Conservation (phyloP, 2,888 invertebrate species). For the Heterodera filipjevi region DNA sequence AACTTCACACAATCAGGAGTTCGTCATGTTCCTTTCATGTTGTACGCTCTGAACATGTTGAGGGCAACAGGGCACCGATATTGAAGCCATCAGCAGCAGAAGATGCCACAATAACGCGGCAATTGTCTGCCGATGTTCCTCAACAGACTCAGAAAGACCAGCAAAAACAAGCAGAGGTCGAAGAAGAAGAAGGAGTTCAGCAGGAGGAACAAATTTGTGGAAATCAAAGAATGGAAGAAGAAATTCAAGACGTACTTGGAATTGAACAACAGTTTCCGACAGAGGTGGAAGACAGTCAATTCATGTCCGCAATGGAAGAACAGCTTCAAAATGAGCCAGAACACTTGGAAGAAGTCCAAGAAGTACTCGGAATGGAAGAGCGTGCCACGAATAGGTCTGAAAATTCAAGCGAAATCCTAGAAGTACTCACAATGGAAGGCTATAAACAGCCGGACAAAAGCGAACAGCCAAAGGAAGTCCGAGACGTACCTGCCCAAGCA, state of each 20-base stretch:
- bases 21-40: not conserved
- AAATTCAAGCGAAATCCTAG: not conserved
- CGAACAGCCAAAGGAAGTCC: no score
- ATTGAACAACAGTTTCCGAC: not conserved
- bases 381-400: not conserved
- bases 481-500: not conserved
- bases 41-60: slow-evolving; percentile 1
- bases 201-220: not conserved
- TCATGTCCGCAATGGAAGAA: not conserved
- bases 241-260: not conserved
- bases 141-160: not conserved
- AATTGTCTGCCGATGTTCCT: not conserved
- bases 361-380: not conserved
- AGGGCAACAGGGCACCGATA: not conserved
- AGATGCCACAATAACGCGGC: not conserved
- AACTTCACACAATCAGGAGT: no score
- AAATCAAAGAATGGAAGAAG: not conserved
- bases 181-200: not conserved
- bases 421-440: not conserved
- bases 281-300: not conserved
- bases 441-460: not conserved
- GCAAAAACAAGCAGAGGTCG: not conserved
- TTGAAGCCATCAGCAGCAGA: not conserved
- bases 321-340: not conserved
- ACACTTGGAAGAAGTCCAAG: not conserved